A percentile compares a stretch with the other conserved stretches of the same genome.
These are phyloP conservation scores for Melanotaenia maccullochi DNA, from an alignment of 2,797 vertebrate species.

Conservation along the genomic window DNA sequence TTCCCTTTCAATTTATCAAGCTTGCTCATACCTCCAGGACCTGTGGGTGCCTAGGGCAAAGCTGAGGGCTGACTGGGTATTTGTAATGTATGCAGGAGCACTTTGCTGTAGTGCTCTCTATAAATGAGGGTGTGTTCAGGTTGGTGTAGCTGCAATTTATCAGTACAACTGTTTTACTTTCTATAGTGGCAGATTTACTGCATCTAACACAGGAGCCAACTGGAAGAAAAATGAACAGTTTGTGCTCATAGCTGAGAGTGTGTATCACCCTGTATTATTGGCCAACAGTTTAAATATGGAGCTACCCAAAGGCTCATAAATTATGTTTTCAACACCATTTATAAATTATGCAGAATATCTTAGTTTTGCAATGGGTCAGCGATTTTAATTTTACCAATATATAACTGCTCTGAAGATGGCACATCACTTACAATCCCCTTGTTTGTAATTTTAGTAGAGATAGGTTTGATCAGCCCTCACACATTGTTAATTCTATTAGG, in stretches of 20 bases:
- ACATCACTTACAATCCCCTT: background rate
- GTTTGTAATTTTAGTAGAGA: background rate
- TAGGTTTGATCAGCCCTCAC: background rate
- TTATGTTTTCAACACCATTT: slow-evolving; percentile 42
- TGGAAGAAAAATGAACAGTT: slow-evolving; percentile 70
- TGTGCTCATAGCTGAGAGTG: slow-evolving; percentile 51
- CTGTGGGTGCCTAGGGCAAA: slow-evolving; percentile 24
- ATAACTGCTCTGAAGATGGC: background rate
- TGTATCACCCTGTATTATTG: slow-evolving; percentile 59
- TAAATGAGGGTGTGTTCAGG: slow-evolving; percentile 56
- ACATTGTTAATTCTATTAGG: background rate
- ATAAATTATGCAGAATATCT: slow-evolving; percentile 17
- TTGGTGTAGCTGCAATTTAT: slow-evolving; percentile 70
- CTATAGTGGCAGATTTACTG: slow-evolving; percentile 71
- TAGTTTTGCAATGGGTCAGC: slow-evolving; percentile 11
- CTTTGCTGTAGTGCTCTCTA: slow-evolving; percentile 41
- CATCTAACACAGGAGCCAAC: slow-evolving; percentile 56
- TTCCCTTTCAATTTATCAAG: slow-evolving; percentile 62
- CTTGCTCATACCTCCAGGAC: slow-evolving; percentile 33
- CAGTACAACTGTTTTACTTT: slow-evolving; percentile 70
- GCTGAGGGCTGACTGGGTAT: slow-evolving; percentile 58
- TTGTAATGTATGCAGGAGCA: slow-evolving; percentile 60
- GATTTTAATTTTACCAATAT: slow-evolving; percentile 1
- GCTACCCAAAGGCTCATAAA: slow-evolving; percentile 46
- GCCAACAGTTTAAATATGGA: slow-evolving; percentile 38